phyloP scores from a whole-genome alignment of 2,888 invertebrate genomes.

The Brenthis daphne region DNA sequence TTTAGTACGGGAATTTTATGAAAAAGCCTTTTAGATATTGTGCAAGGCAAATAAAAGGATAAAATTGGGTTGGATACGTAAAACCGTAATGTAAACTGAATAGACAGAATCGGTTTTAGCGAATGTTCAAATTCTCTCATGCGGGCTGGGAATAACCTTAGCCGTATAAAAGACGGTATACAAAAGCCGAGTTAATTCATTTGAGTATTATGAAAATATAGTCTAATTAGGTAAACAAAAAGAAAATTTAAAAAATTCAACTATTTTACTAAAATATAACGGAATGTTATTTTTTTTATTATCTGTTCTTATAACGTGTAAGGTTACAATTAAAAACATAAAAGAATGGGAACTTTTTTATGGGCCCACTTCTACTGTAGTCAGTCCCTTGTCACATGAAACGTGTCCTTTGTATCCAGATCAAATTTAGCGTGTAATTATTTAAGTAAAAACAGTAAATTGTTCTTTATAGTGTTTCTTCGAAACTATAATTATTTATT shows the following conservation, averaged over 20 bases:
- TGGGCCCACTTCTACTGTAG: too few relatives aligned
- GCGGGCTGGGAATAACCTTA: slow-evolving; percentile 31
- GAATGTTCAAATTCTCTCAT: slow-evolving; percentile 33
- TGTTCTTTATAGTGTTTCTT: too few relatives aligned
- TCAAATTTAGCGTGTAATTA: too few relatives aligned
- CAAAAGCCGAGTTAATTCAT: slow-evolving; percentile 25
- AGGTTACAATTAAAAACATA: too few relatives aligned
- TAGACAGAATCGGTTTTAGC: slow-evolving; percentile 34
- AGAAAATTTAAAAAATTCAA: background rate
- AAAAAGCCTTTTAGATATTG: slow-evolving; percentile 29
- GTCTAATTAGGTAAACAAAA: slow-evolving; percentile 15
- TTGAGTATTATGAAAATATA: slow-evolving; percentile 23
- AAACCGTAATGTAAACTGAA: slow-evolving; percentile 34
- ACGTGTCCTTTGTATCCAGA: too few relatives aligned
- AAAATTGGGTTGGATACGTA: slow-evolving; percentile 19
- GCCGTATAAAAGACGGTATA: slow-evolving; percentile 21
- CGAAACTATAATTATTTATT: too few relatives aligned
- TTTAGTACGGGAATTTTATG: slow-evolving; percentile 26
- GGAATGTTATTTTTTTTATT: too few relatives aligned
- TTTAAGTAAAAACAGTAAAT: too few relatives aligned
- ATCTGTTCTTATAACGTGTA: too few relatives aligned
- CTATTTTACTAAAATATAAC: background rate
- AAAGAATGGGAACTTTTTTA: too few relatives aligned
- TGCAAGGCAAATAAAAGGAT: slow-evolving; percentile 33
- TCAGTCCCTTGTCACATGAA: too few relatives aligned